phyloP scores from a whole-genome alignment of 2,888 invertebrate genomes.

The Acheta domesticus region DNA sequence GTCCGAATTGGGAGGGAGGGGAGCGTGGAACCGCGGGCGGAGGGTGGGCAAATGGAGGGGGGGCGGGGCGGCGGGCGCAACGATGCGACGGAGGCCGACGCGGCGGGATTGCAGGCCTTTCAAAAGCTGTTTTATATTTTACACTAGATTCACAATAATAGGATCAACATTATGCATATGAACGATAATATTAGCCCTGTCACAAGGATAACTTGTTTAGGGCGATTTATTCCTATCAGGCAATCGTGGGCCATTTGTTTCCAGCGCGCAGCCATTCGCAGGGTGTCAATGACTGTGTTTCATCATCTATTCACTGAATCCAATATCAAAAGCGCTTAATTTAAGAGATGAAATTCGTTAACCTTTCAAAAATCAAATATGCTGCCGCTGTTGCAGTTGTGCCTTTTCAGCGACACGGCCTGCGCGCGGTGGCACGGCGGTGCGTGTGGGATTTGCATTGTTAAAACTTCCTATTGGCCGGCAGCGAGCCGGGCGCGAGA shows the following conservation, averaged over 20 bases:
- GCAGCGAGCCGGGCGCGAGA: background rate
- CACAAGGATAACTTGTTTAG: conserved; percentile 25
- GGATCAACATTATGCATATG: conserved; percentile 27
- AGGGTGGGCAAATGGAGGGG: too few relatives aligned
- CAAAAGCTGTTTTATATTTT: conserved; percentile 27
- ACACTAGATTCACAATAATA: conserved; percentile 26
- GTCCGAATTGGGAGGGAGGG: background rate
- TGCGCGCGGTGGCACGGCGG: background rate
- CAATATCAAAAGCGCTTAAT: conserved; percentile 27
- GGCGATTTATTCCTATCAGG: conserved; percentile 24
- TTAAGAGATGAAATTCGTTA: conserved; percentile 27
- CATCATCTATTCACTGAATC: conserved; percentile 27
- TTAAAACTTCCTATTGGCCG: conserved; percentile 5
- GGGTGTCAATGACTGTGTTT: conserved; percentile 26
- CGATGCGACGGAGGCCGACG: background rate
- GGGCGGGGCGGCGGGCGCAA: background rate
- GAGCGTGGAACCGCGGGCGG: background rate
- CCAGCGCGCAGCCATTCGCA: conserved; percentile 2
- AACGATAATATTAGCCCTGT: conserved; percentile 27
- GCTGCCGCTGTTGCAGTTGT: conserved; percentile 21
- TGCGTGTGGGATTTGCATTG: conserved; percentile 23
- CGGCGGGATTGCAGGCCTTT: conserved; percentile 22
- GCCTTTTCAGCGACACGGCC: conserved; percentile 4
- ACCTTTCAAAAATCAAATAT: conserved; percentile 27
- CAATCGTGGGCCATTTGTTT: conserved; percentile 25